phyloP scores from a whole-genome alignment of 2,113 vertebrate genomes.

The Speoplatyrhinus poulsoni region DNA sequence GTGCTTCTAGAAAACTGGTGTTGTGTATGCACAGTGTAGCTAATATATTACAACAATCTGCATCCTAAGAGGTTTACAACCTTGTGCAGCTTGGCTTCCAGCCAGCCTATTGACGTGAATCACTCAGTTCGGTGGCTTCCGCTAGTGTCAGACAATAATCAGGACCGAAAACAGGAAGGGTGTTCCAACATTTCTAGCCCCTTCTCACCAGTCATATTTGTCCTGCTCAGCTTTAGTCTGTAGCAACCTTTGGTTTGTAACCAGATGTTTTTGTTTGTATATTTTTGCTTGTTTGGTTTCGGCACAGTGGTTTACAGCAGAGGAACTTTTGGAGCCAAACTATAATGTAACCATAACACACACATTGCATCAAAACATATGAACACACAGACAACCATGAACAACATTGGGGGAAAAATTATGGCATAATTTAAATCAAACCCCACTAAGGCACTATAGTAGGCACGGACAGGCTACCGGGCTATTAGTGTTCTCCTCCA shows the following conservation, averaged over 20 bases:
- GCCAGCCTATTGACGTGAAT: constrained; percentile 1
- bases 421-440: too few relatives aligned
- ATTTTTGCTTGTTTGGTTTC: constrained; percentile 1
- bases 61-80: constrained; percentile 1
- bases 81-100: neutral
- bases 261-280: constrained; percentile 8
- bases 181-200: constrained; percentile 19
- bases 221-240: too few relatives aligned
- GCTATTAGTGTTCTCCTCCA: neutral
- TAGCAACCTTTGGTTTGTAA: constrained; percentile 1
- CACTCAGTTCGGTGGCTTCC: constrained; percentile 2
- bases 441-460: constrained; percentile 17
- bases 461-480: constrained; percentile 29
- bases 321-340: too few relatives aligned
- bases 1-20: neutral
- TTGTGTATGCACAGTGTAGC: constrained; percentile 45
- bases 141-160: constrained; percentile 6
- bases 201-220: neutral
- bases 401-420: too few relatives aligned
- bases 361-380: too few relatives aligned
- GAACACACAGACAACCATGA: too few relatives aligned
- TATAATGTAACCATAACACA: too few relatives aligned
- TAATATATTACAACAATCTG: constrained; percentile 26
- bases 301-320: neutral
- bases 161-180: neutral